A percentile compares a stretch with the other conserved stretches of the same genome.
Conservation (phyloP, 2,888 invertebrate species). For the Diachrysia chrysitis region DNA sequence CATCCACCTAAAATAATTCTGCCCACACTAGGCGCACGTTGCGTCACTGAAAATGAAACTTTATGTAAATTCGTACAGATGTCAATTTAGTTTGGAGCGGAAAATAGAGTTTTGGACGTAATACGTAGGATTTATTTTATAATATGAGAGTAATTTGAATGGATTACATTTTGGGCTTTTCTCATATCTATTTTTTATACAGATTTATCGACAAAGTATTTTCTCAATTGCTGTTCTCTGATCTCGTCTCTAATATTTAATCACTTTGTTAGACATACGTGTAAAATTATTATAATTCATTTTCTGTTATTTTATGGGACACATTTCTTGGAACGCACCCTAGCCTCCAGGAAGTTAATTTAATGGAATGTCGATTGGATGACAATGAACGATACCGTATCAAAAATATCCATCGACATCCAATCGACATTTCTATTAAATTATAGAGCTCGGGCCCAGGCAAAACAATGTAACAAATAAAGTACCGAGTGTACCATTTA, state of each 20-base stretch:
- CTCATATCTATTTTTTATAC: background rate
- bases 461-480: too few species aligned
- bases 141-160: constrained; percentile 10
- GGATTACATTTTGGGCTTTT: background rate
- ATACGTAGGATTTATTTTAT: constrained; percentile 7
- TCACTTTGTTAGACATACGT: background rate
- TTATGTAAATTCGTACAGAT: background rate
- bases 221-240: background rate
- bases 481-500: too few species aligned
- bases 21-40: constrained; percentile 23
- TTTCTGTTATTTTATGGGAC: too few species aligned
- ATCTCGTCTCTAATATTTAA: background rate
- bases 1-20: constrained; percentile 22
- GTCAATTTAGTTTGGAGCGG: constrained; percentile 6
- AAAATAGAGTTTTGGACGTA: background rate
- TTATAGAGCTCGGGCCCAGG: too few species aligned
- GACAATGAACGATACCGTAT: too few species aligned
- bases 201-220: constrained; percentile 4
- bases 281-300: too few species aligned
- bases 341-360: too few species aligned
- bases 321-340: too few species aligned
- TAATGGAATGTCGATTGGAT: too few species aligned
- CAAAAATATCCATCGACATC: too few species aligned
- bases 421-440: too few species aligned
- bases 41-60: constrained; percentile 12